phyloP scores from a whole-genome alignment of 2,797 vertebrate species.

The Silurus lanzhouensis region DNA sequence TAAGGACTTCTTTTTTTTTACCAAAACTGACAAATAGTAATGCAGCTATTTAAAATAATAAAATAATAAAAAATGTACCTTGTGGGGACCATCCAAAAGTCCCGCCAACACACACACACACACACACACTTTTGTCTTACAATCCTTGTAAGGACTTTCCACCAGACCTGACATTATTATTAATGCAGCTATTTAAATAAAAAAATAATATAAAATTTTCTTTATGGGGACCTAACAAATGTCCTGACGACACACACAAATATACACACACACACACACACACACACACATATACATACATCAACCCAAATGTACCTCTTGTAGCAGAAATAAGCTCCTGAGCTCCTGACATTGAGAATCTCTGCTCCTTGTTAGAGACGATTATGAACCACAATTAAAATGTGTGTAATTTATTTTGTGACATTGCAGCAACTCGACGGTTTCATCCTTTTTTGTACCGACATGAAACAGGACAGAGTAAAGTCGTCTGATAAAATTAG shows the following conservation, averaged over 20 bases:
- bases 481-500: background rate
- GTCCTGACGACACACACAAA: background rate
- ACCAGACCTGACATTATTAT: background rate
- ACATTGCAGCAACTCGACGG: background rate
- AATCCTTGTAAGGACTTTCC: background rate
- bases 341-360: slow-evolving; percentile 12
- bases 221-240: too few species aligned
- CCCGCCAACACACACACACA: background rate
- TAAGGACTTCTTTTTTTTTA: background rate
- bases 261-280: slow-evolving; percentile 11
- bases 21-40: background rate
- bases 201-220: background rate
- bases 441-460: background rate
- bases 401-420: slow-evolving; percentile 1
- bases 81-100: too few species aligned
- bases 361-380: background rate
- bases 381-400: slow-evolving; percentile 20
- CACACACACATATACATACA: slow-evolving; percentile 19
- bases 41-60: background rate
- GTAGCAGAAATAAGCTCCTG: slow-evolving; percentile 7
- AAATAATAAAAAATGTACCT: too few species aligned
- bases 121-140: background rate
- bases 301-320: slow-evolving; percentile 17
- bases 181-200: background rate
- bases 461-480: background rate